Evolutionary conservation across 2,113 vertebrate genomes (phyloP).

Genomic region (Pseudorectes ferrugineus): DNA sequence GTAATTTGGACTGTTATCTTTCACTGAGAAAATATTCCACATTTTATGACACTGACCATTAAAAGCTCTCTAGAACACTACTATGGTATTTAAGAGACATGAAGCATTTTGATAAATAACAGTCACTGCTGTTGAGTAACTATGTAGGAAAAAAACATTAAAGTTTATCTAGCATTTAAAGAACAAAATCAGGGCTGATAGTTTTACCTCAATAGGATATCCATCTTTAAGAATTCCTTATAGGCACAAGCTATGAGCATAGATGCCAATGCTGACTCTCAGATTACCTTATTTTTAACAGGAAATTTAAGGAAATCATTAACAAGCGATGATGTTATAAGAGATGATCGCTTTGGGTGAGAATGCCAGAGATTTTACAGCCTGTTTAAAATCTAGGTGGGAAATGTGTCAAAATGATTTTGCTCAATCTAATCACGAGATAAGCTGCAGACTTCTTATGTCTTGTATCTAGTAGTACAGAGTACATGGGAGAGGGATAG

Average conservation of each 20-base stretch:
- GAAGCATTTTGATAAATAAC: background rate
- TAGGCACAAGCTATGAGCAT: background rate
- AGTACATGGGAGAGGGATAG: background rate
- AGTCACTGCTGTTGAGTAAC: background rate
- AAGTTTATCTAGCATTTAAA: background rate
- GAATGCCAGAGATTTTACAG: background rate
- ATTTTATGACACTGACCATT: background rate
- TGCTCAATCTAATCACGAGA: background rate
- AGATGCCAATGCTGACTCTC: background rate
- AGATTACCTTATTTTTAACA: background rate
- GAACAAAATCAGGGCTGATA: background rate
- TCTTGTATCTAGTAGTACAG: background rate
- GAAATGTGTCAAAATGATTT: background rate
- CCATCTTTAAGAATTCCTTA: background rate
- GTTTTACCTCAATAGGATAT: background rate
- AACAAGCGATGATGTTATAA: background rate
- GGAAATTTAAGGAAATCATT: background rate
- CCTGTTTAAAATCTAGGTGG: background rate
- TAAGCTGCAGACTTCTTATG: background rate
- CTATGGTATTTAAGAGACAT: background rate
- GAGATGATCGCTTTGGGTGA: background rate
- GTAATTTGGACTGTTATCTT: background rate
- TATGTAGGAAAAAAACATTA: background rate
- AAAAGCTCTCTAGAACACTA: background rate
- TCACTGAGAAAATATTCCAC: background rate